These are phyloP conservation scores for Gonioctena quinquepunctata DNA, from an alignment of 1,140 invertebrate species.

Conservation along the genomic window DNA sequence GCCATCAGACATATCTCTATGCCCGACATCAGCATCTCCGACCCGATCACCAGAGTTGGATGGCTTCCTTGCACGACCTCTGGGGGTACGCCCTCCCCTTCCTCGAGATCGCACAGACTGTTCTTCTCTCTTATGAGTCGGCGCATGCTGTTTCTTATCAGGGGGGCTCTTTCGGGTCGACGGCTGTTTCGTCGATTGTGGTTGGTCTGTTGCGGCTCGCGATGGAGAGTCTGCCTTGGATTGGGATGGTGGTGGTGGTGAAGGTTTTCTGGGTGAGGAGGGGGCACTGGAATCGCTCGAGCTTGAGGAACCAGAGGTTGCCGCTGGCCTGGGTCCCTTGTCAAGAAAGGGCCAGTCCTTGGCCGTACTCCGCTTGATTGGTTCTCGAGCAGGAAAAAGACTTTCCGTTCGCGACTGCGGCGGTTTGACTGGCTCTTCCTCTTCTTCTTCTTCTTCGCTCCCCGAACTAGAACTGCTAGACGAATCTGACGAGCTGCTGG, in stretches of 20 bases:
- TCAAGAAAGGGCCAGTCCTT: conserved; percentile 58
- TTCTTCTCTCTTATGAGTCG: conserved; percentile 50
- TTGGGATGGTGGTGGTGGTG: conserved; percentile 20
- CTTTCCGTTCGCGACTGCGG: conserved; percentile 48
- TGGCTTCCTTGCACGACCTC: conserved; percentile 49
- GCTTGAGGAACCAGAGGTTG: conserved; percentile 48
- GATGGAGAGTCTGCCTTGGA: conserved; percentile 24
- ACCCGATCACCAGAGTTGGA: conserved; percentile 63
- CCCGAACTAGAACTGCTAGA: conserved; percentile 54
- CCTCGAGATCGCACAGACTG: conserved; percentile 27
- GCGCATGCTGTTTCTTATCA: conserved; percentile 40
- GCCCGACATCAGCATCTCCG: conserved; percentile 65
- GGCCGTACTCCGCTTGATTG: conserved; percentile 44
- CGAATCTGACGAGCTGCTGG: conserved; percentile 50
- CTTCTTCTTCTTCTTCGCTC: conserved; percentile 45
- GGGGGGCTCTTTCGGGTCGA: conserved; percentile 30
- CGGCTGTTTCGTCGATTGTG: conserved; percentile 12
- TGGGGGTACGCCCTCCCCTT: conserved; percentile 37
- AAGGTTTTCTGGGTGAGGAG: conserved; percentile 32
- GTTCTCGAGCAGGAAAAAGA: conserved; percentile 39
- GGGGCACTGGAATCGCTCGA: conserved; percentile 48
- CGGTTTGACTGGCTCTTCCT: conserved; percentile 26
- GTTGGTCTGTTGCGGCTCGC: conserved; percentile 26
- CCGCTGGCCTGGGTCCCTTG: conserved; percentile 53
- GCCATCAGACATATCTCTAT: conserved; percentile 66